Conservation (phyloP, 1,140 invertebrate species). For the Steinernema khuongi region DNA sequence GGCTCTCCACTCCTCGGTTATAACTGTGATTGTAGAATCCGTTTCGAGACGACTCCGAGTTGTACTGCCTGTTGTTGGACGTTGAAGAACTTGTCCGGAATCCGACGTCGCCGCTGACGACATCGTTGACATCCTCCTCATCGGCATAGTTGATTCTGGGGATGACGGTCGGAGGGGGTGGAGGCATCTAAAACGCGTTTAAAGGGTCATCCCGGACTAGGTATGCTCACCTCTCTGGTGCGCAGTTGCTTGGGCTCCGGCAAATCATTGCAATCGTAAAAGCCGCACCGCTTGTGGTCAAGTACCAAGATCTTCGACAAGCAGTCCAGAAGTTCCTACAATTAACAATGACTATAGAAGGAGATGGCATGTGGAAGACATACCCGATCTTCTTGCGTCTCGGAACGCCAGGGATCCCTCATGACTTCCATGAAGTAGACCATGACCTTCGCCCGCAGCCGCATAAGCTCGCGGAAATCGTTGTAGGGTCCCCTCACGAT, state of each 20-base stretch:
- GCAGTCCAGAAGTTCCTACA: slow-evolving; percentile 25
- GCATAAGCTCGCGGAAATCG: slow-evolving; percentile 32
- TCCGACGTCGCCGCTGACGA: too few relatives aligned
- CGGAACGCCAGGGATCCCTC: neutral
- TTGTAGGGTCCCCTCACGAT: slow-evolving; percentile 32
- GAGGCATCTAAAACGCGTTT: neutral
- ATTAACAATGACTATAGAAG: neutral
- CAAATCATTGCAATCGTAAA: slow-evolving; percentile 8
- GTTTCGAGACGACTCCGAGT: too few relatives aligned
- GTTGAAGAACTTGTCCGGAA: too few relatives aligned
- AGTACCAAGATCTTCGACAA: slow-evolving; percentile 24
- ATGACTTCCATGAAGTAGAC: slow-evolving; percentile 43
- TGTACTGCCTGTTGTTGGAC: too few relatives aligned
- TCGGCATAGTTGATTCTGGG: too few relatives aligned
- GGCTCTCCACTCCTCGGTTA: too few relatives aligned
- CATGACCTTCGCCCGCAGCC: slow-evolving; percentile 50
- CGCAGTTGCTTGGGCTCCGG: neutral
- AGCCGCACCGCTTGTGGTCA: neutral
- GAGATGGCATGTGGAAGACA: slow-evolving; percentile 4
- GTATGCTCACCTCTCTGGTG: neutral
- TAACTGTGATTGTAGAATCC: too few relatives aligned
- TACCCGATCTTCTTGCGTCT: slow-evolving; percentile 6
- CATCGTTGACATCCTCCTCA: too few relatives aligned
- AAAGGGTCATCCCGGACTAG: neutral
- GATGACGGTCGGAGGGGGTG: too few relatives aligned